Conservation (phyloP, 2,113 vertebrate species). For the Indicator maculatus region DNA sequence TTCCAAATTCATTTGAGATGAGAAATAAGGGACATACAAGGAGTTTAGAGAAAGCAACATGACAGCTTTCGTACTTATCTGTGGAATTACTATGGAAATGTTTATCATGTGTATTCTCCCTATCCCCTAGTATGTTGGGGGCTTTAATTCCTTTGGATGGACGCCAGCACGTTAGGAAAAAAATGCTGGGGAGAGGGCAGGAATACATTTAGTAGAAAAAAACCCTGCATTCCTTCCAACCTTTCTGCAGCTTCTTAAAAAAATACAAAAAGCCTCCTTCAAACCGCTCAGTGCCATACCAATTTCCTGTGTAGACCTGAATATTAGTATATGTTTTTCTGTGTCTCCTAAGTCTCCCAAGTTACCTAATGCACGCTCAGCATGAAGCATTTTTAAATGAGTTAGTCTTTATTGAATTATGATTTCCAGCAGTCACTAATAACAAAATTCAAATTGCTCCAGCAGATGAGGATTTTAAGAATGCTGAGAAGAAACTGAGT, state of each 20-base stretch:
- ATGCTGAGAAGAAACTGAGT: slow-evolving; percentile 75
- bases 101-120: slow-evolving; percentile 23
- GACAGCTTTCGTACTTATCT: slow-evolving; percentile 1
- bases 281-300: slow-evolving; percentile 67
- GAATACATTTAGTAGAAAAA: slow-evolving; percentile 57
- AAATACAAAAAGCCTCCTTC: slow-evolving; percentile 72
- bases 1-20: slow-evolving; percentile 11
- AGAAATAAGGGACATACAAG: not conserved
- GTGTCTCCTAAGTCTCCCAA: slow-evolving; percentile 72
- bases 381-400: slow-evolving; percentile 91
- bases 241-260: slow-evolving; percentile 66
- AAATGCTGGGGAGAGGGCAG: slow-evolving; percentile 43
- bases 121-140: not conserved
- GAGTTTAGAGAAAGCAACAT: slow-evolving; percentile 16
- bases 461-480: slow-evolving; percentile 83
- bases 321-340: slow-evolving; percentile 70
- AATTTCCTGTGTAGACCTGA: slow-evolving; percentile 74
- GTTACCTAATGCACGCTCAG: slow-evolving; percentile 88
- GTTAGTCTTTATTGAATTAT: slow-evolving; percentile 95
- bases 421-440: slow-evolving; percentile 92
- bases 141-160: slow-evolving; percentile 17
- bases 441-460: slow-evolving; percentile 96
- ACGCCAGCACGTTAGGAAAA: not conserved
- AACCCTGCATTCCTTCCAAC: slow-evolving; percentile 52
- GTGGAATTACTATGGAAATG: slow-evolving; percentile 42